These are phyloP conservation scores for Lagenorhynchus albirostris DNA, from an alignment of 2,113 vertebrate species.

Conservation along the genomic window DNA sequence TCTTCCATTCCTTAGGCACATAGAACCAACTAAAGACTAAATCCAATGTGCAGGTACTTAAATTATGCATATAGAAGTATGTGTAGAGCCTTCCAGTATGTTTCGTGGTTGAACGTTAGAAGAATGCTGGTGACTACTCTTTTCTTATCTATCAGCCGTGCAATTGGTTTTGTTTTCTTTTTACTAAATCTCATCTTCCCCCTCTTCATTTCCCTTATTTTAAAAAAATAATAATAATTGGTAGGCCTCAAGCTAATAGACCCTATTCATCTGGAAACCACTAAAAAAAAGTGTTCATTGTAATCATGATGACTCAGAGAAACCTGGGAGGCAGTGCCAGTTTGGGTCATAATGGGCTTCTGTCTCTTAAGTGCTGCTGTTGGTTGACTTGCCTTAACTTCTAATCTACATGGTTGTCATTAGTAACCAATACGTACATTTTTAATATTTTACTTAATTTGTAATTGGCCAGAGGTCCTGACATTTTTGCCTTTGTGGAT, in stretches of 20 bases:
- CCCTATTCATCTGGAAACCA: constrained; percentile 36
- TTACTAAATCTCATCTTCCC: background rate
- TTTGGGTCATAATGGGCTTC: background rate
- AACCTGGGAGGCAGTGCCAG: background rate
- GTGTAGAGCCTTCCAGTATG: background rate
- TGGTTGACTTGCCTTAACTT: background rate
- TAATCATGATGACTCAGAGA: constrained; percentile 36
- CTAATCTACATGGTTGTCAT: background rate
- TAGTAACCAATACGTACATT: background rate
- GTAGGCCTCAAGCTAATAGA: background rate
- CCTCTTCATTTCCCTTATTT: background rate
- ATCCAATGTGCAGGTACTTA: constrained; percentile 36
- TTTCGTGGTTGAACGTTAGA: constrained; percentile 7
- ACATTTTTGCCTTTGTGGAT: background rate
- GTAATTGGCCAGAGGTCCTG: background rate
- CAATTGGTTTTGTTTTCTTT: background rate
- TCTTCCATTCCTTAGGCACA: constrained; percentile 35
- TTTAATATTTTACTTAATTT: background rate
- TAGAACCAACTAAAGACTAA: constrained; percentile 43
- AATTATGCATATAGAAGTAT: constrained; percentile 7
- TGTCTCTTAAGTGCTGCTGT: background rate
- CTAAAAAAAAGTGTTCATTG: background rate
- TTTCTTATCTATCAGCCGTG: background rate
- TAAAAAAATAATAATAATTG: constrained; percentile 15
- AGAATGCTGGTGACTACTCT: background rate